Evolutionary conservation across 2,888 invertebrate genomes (phyloP).

Genomic region (Empis livida): DNA sequence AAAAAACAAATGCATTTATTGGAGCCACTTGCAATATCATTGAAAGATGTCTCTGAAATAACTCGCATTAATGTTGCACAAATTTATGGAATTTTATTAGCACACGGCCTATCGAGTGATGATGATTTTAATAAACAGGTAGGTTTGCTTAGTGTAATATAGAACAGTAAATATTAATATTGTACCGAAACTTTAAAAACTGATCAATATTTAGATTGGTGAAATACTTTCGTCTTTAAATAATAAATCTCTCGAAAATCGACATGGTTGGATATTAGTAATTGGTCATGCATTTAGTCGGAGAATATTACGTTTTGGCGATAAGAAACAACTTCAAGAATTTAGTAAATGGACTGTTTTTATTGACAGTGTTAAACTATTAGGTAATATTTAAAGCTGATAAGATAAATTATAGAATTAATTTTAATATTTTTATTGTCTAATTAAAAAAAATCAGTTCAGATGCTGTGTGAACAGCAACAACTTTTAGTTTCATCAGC

Average conservation of each 20-base stretch:
- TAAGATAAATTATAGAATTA: not conserved
- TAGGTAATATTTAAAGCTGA: conserved; percentile 36
- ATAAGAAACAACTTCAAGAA: conserved; percentile 30
- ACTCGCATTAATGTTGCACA: conserved; percentile 59
- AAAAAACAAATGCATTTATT: conserved; percentile 42
- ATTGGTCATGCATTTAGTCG: conserved; percentile 58
- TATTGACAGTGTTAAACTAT: conserved; percentile 41
- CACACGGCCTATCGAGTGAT: conserved; percentile 40
- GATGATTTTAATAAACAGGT: conserved; percentile 43
- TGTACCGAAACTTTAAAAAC: not conserved
- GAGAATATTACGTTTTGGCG: conserved; percentile 38
- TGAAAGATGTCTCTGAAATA: conserved; percentile 62
- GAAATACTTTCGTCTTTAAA: conserved; percentile 24
- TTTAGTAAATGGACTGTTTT: conserved; percentile 44
- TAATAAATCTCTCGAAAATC: conserved; percentile 40
- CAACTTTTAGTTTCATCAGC: conserved; percentile 52
- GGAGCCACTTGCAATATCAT: conserved; percentile 33
- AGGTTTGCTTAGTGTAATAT: conserved; percentile 11
- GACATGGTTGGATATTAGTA: conserved; percentile 65
- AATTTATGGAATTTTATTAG: conserved; percentile 60
- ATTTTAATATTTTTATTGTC: not conserved
- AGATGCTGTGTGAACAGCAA: conserved; percentile 49
- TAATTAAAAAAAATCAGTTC: no score
- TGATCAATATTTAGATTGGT: conserved; percentile 10
- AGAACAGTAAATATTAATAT: conserved; percentile 32